Evolutionary conservation across 2,888 invertebrate species (phyloP).

Genomic region (Perdita meconis): DNA sequence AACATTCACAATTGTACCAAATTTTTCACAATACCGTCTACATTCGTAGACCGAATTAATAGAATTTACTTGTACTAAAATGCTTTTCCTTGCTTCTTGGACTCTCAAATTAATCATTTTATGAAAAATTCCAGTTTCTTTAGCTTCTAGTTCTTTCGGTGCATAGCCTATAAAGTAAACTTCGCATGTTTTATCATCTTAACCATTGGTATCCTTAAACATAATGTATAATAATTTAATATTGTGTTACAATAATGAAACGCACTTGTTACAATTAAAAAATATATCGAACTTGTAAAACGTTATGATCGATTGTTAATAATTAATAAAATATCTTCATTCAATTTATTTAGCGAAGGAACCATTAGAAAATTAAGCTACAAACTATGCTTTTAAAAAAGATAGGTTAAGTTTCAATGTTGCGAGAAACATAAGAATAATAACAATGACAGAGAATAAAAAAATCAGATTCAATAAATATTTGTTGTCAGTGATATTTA

Average conservation of each 20-base stretch:
- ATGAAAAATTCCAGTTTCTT: neutral
- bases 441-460: neutral
- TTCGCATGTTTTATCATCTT: neutral
- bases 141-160: accelerated
- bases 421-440: neutral
- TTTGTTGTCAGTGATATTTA: neutral
- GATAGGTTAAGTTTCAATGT: neutral
- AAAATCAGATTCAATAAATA: neutral
- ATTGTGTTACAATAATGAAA: neutral
- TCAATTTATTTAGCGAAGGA: too few species aligned
- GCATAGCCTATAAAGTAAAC: slow-evolving; percentile 1
- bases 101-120: slow-evolving; percentile 83
- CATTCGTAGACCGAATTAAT: slow-evolving; percentile 89
- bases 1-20: slow-evolving; percentile 88
- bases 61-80: slow-evolving; percentile 91
- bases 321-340: neutral
- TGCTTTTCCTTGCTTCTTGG: slow-evolving; percentile 88
- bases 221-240: neutral
- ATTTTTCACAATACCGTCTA: slow-evolving; percentile 88
- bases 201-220: neutral
- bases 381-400: neutral
- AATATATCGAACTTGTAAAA: neutral
- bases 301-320: neutral
- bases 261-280: neutral
- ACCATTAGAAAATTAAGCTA: too few species aligned